Base-by-base conservation (phyloP, 2,113 vertebrate species). In the Malurus cyaneus region DNA sequence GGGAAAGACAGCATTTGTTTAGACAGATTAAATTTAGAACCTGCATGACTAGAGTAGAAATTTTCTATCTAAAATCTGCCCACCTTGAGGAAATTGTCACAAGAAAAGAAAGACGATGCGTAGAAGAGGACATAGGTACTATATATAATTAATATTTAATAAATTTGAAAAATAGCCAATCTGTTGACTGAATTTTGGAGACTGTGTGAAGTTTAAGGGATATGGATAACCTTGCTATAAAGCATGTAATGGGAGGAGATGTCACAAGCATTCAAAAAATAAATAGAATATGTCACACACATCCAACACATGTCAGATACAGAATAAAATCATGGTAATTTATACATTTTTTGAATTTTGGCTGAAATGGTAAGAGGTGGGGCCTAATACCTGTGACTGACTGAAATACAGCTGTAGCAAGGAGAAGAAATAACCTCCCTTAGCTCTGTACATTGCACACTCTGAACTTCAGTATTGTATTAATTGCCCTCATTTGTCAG, bases 401-500 rank as follows among this genome's bases (percentile, higher is more conserved):
- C 13, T 52, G 66, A 88, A 93, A 62, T 54, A 53, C 15, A 53
- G 16, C 49, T n/a, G 18, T 21, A 62, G 7, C 28, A 34, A 28
- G 21, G 11, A 76, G 46, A 4, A 47, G 44, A 46, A 52, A 56
- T 12, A 31, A 50, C 42, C 32, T 69, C 14, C 41, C 36, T 61
- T 10, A 7, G 54, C 71, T 14, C 21, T 91, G 4, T 16, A 28
- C 3, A 0, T 39, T 62, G 42, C 32, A 71, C 32, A 28, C 60
- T 25, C 69, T 47, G 77, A 80, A 71, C 56, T 67, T 81, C 2
- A 60, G 26, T 54, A 8, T 8, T 21, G 17, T 34, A 74, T 87
- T 93, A 93, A 94, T 87, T 92, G 83, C 62, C 71, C 60, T 71
- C 76, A 91, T 95, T 93, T 92, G 46, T 92, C 89, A 91, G 26